Conservation (phyloP, 2,797 vertebrate species). For the Eutrigla gurnardus region DNA sequence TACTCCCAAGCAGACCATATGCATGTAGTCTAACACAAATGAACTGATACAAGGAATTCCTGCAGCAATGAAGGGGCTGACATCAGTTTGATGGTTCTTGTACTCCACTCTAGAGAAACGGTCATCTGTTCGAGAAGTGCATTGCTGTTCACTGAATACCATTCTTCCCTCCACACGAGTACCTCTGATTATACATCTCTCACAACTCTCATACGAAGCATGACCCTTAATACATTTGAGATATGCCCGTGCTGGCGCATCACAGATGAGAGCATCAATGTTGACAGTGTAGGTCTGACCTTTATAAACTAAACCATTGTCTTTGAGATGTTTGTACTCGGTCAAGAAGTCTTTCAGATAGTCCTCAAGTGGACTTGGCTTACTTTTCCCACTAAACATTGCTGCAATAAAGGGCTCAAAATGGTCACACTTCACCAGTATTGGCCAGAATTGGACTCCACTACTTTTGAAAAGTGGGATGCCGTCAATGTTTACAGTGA, state of each 20-base stretch:
- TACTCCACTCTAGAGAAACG: conserved; percentile 13
- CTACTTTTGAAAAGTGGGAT: no score
- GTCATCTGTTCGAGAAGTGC: conserved; percentile 29
- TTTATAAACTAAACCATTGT: background rate
- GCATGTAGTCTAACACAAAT: conserved; percentile 8
- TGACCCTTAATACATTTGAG: conserved; percentile 26
- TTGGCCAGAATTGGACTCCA: no score
- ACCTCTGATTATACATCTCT: conserved; percentile 33
- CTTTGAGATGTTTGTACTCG: no score
- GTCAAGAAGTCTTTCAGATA: no score
- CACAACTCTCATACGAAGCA: conserved; percentile 36
- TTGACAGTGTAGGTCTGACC: conserved; percentile 27
- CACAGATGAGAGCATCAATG: conserved; percentile 26
- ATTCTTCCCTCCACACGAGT: conserved; percentile 29
- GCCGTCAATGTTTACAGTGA: background rate
- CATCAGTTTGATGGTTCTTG: conserved; percentile 27
- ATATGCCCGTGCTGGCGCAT: conserved; percentile 42
- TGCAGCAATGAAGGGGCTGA: conserved; percentile 38
- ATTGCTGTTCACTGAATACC: conserved; percentile 18
- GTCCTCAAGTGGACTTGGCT: no score
- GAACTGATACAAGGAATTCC: conserved; percentile 40
- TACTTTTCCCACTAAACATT: no score
- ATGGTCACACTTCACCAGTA: no score
- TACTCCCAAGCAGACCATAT: conserved; percentile 41
- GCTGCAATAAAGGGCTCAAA: no score